These are phyloP conservation scores for Lydus trimaculatus DNA, from an alignment of 2,888 invertebrate species.

Conservation along the genomic window DNA sequence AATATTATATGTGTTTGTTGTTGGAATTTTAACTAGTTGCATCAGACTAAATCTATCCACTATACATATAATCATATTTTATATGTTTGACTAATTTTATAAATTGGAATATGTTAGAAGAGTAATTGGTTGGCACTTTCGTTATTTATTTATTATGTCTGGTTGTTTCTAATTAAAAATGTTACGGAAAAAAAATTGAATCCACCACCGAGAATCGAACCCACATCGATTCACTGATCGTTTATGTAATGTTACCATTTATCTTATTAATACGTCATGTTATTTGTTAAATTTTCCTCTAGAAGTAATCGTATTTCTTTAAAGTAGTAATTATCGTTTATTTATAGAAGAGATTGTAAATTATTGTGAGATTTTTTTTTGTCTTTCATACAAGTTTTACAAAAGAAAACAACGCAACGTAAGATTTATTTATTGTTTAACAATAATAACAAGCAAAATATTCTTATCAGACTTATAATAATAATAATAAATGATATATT, in stretches of 20 bases:
- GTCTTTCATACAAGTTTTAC: background rate
- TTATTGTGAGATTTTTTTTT: background rate
- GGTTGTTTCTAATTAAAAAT: too few relatives aligned
- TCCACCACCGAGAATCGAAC: too few relatives aligned
- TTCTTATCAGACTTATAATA: constrained; percentile 1
- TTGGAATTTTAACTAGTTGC: constrained; percentile 6
- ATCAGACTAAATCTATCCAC: background rate
- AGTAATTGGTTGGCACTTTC: background rate
- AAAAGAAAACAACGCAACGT: background rate
- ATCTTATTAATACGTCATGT: too few relatives aligned
- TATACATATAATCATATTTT: background rate
- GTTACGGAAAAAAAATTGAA: too few relatives aligned
- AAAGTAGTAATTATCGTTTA: background rate
- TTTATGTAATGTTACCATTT: too few relatives aligned
- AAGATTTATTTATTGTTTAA: background rate
- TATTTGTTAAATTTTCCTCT: too few relatives aligned
- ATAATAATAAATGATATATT: background rate
- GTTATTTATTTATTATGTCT: background rate
- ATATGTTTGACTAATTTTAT: constrained; percentile 8
- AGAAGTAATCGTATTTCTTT: too few relatives aligned
- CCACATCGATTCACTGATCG: too few relatives aligned
- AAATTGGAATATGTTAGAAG: background rate
- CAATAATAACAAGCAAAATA: background rate
- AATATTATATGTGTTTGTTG: too few relatives aligned
- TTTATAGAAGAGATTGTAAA: constrained; percentile 1